phyloP scores from a whole-genome alignment of 2,888 invertebrate genomes.

The Apamea epomidion region DNA sequence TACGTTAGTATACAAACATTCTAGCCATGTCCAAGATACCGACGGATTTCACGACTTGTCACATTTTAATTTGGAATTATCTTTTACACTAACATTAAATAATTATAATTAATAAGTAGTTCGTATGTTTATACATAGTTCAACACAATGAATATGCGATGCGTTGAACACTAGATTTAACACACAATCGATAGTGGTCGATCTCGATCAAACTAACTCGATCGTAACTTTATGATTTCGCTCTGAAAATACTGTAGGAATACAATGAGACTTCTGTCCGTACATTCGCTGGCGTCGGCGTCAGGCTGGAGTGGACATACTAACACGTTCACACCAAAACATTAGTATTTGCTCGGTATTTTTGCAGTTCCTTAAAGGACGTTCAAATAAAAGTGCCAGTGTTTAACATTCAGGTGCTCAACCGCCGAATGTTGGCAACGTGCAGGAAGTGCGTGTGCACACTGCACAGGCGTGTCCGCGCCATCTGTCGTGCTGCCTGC shows the following conservation, averaged over 20 bases:
- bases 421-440: slow-evolving; percentile 41
- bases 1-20: neutral
- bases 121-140: neutral
- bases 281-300: neutral
- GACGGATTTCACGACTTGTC: neutral
- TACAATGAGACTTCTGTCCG: neutral
- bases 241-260: neutral
- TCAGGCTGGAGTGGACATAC: neutral
- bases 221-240: neutral
- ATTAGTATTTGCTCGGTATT: slow-evolving; percentile 22
- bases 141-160: neutral
- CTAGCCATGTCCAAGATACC: neutral
- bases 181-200: no score
- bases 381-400: slow-evolving; percentile 32
- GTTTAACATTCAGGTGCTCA: slow-evolving; percentile 43
- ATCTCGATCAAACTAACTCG: no score
- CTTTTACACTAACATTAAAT: neutral
- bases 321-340: slow-evolving; percentile 22
- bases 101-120: neutral
- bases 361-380: slow-evolving; percentile 24
- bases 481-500: slow-evolving; percentile 35
- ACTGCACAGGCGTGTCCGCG: neutral
- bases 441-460: slow-evolving; percentile 45
- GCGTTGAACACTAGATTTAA: neutral
- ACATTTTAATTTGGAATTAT: neutral